Conservation (phyloP, 1,140 invertebrate genomes). For the Drosophila funebris region DNA sequence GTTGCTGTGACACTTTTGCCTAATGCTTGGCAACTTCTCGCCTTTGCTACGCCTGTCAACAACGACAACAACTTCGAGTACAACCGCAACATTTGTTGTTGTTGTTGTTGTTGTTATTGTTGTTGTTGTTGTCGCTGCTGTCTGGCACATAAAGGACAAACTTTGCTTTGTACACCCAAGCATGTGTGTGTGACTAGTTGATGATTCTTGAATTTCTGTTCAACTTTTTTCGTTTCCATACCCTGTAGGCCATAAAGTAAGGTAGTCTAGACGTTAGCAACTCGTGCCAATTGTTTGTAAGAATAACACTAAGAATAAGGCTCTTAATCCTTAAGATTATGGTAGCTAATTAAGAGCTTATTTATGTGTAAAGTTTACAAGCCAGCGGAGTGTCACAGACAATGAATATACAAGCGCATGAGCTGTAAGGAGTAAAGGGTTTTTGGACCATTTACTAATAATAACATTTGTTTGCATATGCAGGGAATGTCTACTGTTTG, state of each 20-base stretch:
- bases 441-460: too few relatives aligned
- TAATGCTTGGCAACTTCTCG: slow-evolving; percentile 52
- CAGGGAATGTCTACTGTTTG: neutral
- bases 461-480: neutral
- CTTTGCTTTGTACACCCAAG: slow-evolving; percentile 31
- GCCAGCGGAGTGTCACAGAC: neutral
- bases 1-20: slow-evolving; percentile 46
- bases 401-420: too few relatives aligned
- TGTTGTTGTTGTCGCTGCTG: neutral
- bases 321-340: neutral
- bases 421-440: too few relatives aligned
- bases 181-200: slow-evolving; percentile 36
- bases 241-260: neutral
- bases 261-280: neutral
- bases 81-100: slow-evolving; percentile 31
- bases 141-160: slow-evolving; percentile 42
- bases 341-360: neutral
- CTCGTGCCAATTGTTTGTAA: neutral
- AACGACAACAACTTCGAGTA: slow-evolving; percentile 10
- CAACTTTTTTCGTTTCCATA: slow-evolving; percentile 11
- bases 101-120: slow-evolving; percentile 2
- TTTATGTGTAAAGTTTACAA: neutral
- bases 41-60: slow-evolving; percentile 27
- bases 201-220: slow-evolving; percentile 58
- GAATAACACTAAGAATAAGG: neutral